Conservation (phyloP, 2,113 vertebrate species). For the Isurus oxyrinchus region DNA sequence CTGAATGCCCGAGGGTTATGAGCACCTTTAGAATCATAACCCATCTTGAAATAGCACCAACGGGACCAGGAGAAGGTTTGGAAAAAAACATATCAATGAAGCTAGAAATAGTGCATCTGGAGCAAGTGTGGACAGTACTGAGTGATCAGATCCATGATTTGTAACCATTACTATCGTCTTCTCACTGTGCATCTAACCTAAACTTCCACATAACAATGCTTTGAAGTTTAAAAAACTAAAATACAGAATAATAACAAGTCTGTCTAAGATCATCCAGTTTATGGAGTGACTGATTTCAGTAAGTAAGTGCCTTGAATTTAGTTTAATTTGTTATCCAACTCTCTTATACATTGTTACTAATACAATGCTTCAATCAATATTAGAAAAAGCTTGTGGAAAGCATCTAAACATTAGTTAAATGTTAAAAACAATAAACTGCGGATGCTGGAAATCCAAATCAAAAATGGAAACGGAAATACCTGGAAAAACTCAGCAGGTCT, state of each 20-base stretch:
- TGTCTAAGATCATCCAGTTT: background rate
- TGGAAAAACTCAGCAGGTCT: too few relatives aligned
- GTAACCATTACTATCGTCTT: background rate
- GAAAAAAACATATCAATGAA: background rate
- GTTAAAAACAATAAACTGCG: too few relatives aligned
- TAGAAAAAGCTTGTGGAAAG: background rate
- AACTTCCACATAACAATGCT: background rate
- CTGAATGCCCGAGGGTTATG: background rate
- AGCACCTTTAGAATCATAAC: background rate
- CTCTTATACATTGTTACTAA: background rate
- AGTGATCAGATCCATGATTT: background rate
- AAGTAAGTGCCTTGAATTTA: background rate
- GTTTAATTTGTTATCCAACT: background rate
- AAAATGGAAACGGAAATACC: too few relatives aligned
- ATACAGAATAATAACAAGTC: background rate
- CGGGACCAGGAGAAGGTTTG: background rate
- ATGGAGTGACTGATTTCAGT: background rate
- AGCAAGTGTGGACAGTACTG: background rate
- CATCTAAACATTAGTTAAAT: background rate
- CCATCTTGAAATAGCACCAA: background rate
- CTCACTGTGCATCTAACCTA: background rate
- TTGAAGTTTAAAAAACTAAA: background rate
- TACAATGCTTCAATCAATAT: background rate
- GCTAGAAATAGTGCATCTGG: background rate
- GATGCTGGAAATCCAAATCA: too few relatives aligned